Evolutionary conservation across 2,888 invertebrate species (phyloP).

Genomic region (Eucriotettix oculatus): DNA sequence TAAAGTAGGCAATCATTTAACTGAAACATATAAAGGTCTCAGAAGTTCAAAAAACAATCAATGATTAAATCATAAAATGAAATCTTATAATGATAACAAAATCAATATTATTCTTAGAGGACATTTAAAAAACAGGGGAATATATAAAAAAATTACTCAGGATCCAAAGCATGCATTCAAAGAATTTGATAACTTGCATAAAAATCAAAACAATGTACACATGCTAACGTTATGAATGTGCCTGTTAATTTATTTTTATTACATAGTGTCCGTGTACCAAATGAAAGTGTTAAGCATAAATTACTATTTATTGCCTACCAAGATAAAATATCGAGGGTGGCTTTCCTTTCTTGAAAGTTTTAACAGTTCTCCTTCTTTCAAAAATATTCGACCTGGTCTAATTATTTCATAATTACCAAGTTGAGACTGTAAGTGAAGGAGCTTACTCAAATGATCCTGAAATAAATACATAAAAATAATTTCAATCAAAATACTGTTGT

Average conservation of each 20-base stretch:
- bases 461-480: constrained; percentile 1
- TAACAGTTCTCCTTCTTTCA: constrained; percentile 44
- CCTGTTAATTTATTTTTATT: neutral
- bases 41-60: neutral
- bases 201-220: no score
- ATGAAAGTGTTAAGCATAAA: neutral
- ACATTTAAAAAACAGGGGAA: no score
- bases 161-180: no score
- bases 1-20: constrained; percentile 30
- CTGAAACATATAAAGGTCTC: constrained; percentile 17
- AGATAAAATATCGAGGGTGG: constrained; percentile 43
- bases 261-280: neutral
- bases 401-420: constrained; percentile 28
- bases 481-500: neutral
- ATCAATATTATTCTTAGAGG: no score
- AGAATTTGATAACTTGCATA: no score
- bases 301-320: constrained; percentile 27
- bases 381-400: constrained; percentile 35
- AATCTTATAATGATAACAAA: no score
- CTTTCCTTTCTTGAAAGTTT: constrained; percentile 44
- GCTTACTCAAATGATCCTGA: constrained; percentile 33
- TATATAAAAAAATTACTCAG: no score
- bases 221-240: no score
- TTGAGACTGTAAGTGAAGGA: constrained; percentile 33
- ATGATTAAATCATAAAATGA: neutral